These are phyloP conservation scores for Hymenopus coronatus DNA, from an alignment of 2,888 invertebrate genomes.

Conservation along the genomic window DNA sequence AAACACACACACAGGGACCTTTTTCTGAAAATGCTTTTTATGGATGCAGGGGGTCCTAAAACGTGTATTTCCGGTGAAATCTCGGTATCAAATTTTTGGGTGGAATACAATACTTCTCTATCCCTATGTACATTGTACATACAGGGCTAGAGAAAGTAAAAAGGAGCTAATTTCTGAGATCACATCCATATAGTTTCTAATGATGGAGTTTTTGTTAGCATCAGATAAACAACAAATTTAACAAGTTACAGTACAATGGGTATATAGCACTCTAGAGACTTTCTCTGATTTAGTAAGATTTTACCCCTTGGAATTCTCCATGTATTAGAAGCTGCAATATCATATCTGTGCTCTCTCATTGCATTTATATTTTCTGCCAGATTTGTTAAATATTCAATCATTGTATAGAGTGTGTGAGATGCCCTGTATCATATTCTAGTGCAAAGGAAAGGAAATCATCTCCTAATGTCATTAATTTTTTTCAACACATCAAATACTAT, in stretches of 20 bases:
- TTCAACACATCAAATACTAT: too few relatives aligned
- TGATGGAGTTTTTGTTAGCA: neutral
- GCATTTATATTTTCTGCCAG: neutral
- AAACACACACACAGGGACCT: too few relatives aligned
- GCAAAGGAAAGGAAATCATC: too few relatives aligned
- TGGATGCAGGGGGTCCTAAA: too few relatives aligned
- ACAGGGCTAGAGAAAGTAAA: neutral
- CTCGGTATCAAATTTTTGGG: too few relatives aligned
- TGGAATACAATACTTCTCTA: too few relatives aligned
- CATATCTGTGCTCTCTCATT: neutral
- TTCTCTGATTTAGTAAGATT: neutral
- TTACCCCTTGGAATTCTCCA: neutral
- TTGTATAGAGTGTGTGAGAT: too few relatives aligned
- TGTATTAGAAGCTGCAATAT: neutral
- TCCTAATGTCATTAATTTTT: too few relatives aligned
- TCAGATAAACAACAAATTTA: neutral
- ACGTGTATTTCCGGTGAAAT: too few relatives aligned
- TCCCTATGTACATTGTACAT: too few relatives aligned
- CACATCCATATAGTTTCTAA: neutral
- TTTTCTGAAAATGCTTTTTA: too few relatives aligned
- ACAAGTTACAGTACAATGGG: neutral
- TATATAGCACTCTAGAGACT: neutral
- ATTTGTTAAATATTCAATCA: neutral
- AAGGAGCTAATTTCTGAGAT: neutral
- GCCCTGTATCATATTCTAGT: too few relatives aligned